phyloP scores from a whole-genome alignment of 2,113 vertebrate genomes.

The Phycodurus eques region DNA sequence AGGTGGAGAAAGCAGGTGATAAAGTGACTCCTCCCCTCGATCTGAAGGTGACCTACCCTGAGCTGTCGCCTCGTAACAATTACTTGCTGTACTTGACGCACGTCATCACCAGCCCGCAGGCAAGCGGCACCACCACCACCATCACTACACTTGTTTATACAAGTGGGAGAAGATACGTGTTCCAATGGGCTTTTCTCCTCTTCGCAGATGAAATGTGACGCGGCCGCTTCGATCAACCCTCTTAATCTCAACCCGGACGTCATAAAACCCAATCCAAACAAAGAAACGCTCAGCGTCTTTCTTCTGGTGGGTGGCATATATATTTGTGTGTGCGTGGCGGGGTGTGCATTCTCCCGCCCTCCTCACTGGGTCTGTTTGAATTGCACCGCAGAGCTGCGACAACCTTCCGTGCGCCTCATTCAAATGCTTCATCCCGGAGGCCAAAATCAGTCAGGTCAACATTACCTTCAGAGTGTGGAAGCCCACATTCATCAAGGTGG shows the following conservation, averaged over 20 bases:
- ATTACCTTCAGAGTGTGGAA: conserved; percentile 88
- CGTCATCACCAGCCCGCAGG: conserved; percentile 74
- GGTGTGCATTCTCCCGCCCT: background rate
- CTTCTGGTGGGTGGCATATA: conserved; percentile 76
- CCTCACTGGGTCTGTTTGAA: conserved; percentile 6
- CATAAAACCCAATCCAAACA: conserved; percentile 52
- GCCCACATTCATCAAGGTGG: conserved; percentile 88
- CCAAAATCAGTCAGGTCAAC: conserved; percentile 78
- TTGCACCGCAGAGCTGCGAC: conserved; percentile 76
- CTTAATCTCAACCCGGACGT: conserved; percentile 55
- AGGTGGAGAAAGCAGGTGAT: conserved; percentile 80
- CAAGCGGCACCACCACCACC: background rate
- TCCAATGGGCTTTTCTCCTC: background rate
- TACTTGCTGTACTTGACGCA: conserved; percentile 81
- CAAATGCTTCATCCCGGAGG: conserved; percentile 74
- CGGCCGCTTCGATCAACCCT: conserved; percentile 63
- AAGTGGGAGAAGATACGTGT: background rate
- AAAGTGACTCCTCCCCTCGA: conserved; percentile 75
- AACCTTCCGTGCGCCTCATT: conserved; percentile 70
- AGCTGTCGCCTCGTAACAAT: conserved; percentile 72
- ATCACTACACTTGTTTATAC: background rate
- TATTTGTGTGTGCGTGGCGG: background rate
- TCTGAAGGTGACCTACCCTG: conserved; percentile 81
- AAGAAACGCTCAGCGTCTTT: conserved; percentile 76
- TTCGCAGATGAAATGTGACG: conserved; percentile 76